Evolutionary conservation across 1,140 invertebrate species (phyloP).

Genomic region (Metaphire vulgaris): DNA sequence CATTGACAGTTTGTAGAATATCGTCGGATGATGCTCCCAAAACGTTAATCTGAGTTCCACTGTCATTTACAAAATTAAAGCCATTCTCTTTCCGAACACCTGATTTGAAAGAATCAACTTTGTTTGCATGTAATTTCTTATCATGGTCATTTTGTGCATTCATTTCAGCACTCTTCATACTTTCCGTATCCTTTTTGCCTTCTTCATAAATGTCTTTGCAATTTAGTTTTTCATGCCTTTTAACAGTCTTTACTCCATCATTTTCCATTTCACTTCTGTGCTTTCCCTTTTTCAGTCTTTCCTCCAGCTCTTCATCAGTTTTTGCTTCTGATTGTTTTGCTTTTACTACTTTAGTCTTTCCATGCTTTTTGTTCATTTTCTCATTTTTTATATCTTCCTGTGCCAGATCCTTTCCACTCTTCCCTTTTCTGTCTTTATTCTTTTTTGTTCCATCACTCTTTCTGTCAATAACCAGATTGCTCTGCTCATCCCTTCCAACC

Average conservation of each 20-base stretch:
- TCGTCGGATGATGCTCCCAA: conserved; percentile 21
- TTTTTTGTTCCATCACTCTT: not conserved
- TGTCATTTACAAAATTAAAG: conserved; percentile 26
- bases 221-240: no score
- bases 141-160: not conserved
- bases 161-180: not conserved
- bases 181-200: not conserved
- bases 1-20: conserved; percentile 7
- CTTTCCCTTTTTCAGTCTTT: not conserved
- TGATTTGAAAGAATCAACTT: not conserved
- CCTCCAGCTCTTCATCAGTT: not conserved
- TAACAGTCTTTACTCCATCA: not conserved
- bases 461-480: not conserved
- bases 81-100: not conserved
- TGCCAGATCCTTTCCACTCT: not conserved
- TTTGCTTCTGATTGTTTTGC: not conserved
- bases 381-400: not conserved
- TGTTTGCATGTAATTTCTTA: not conserved
- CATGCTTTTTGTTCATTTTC: not conserved
- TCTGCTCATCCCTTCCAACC: not conserved
- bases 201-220: no score
- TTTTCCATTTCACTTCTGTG: not conserved
- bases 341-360: not conserved
- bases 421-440: not conserved
- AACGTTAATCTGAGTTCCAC: conserved; percentile 27